Conservation (phyloP, 2,113 vertebrate species). For the Dromas ardeola region DNA sequence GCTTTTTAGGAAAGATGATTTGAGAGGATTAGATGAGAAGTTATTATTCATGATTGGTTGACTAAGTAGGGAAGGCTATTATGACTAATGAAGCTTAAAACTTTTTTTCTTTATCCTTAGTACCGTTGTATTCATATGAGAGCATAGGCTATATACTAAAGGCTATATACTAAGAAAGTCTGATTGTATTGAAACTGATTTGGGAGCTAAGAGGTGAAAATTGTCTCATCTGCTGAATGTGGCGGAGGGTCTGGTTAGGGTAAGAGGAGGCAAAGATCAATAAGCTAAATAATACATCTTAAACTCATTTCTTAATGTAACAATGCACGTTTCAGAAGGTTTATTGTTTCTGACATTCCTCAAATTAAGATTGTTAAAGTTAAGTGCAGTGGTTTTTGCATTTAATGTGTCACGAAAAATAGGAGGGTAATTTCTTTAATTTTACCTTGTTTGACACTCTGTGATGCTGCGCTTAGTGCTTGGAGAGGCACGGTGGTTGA, state of each 20-base stretch:
- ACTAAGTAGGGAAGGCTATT: not conserved
- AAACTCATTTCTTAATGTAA: not conserved
- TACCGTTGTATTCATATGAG: not conserved
- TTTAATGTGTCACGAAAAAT: not conserved
- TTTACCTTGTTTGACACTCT: not conserved
- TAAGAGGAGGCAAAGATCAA: accelerated
- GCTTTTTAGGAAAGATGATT: conserved; percentile 18
- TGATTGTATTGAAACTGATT: not conserved
- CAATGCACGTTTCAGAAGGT: not conserved
- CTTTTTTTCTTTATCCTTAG: not conserved
- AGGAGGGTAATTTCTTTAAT: not conserved
- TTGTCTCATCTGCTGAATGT: not conserved
- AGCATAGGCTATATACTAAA: not conserved
- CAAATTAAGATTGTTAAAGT: not conserved
- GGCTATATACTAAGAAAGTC: not conserved
- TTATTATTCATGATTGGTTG: conserved; percentile 13
- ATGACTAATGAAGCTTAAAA: not conserved
- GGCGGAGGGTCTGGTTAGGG: not conserved
- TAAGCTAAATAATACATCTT: not conserved
- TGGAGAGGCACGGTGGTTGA: not conserved
- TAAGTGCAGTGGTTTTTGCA: not conserved
- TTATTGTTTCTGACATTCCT: not conserved
- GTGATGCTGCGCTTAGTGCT: not conserved
- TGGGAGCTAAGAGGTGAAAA: not conserved
- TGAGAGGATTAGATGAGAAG: not conserved